Evolutionary conservation across 2,888 invertebrate species (phyloP), one percentile per base, ranked within the genome.

Genomic region (Lepidocyrtinus sp.): DNA sequence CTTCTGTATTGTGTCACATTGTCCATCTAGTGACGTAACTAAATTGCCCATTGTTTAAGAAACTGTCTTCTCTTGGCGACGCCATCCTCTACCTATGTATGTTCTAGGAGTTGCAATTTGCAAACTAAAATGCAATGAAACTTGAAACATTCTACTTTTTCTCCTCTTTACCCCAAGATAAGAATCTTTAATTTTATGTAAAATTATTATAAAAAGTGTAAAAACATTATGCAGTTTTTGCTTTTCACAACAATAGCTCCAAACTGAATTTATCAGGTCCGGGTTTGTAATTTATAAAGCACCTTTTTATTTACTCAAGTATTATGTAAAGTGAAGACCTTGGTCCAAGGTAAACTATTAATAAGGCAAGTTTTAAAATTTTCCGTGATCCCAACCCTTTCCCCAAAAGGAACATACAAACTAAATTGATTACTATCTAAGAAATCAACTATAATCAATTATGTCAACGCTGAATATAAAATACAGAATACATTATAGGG

Each of bases 271-370:
- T 22, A 12, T 27, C 21, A 80, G 70, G 79, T 80, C 79, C 79
- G 79, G 79, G 79, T 79, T 55, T 46, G 45, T 74, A 79, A 79
- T 79, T 79, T 79, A 79, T 79, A 69, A n/a, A n/a, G n/a, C n/a
- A n/a, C n/a, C n/a, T n/a, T n/a, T n/a, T n/a, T n/a, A n/a, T n/a
- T n/a, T 36, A 36, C 5, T 36, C 5, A 36, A 36, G 12, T 36
- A 12, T 36, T 36, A 7, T 36, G 36, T 27, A n/a, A 63, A 26
- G 55, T 25, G 64, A 50, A 71, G 72, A 72, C 79, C 79, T 79
- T 79, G 79, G 64, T 26, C 68, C 79, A 79, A 79, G 69, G 74
- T 70, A 69, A 74, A 21, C 1, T 21, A 21, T 55, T n/a, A 55
- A 55, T 55, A 36, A 5, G 12, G 36, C 12, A 12, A 36, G 36